Base-by-base conservation (phyloP, 2,888 invertebrate genomes). In the Asteroscopus sphinx region DNA sequence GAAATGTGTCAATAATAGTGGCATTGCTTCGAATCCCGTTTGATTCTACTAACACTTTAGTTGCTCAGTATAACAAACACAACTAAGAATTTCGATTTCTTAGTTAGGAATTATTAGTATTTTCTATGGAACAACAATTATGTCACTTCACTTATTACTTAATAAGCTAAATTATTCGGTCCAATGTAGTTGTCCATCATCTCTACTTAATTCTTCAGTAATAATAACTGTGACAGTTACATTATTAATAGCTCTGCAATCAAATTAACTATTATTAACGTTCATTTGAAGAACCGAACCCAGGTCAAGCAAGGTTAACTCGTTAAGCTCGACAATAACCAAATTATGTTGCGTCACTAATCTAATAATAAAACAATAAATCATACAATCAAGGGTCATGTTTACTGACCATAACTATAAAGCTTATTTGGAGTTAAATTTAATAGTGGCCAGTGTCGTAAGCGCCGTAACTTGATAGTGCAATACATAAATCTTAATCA, bases 401-500 rank as follows among this genome's bases (percentile, higher is more conserved):
- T 76, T 64, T 56, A 63, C 74, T 77, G 80, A 79, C 81, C 81
- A 76, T 69, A 69, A 60, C 59, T 57, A 44, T 67, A 53, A 58
- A 53, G 33, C 54, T 68, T 67, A 73, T 69, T 76, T 71, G 48
- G 52, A 53, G 48, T 46, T 44, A 51, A 58, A 76, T 69, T 66
- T 67, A 63, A 53, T 49, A 51, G 45, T 58, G 45, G 56, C 49
- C 62, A 52, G 44, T 70, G 65, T 70, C 56, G 46, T 48, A 36
- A 28, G 59, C 57, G 49, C 58, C 51, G 72, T 68, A 79, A 79
- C 67, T 66, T 63, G 60, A 68, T 67, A 68, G 53, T 40, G 51
- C 25, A 72, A 75, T 59, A 42, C 79, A 79, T 86, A 86, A 85
- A 86, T 86, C 73, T 81, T 73, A 84, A 84, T 86, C 79, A 84